A percentile compares a stretch with the other conserved stretches of the same genome.
phyloP scores from a whole-genome alignment of 2,113 vertebrate species.

The Cyphomyrus plagiostoma region DNA sequence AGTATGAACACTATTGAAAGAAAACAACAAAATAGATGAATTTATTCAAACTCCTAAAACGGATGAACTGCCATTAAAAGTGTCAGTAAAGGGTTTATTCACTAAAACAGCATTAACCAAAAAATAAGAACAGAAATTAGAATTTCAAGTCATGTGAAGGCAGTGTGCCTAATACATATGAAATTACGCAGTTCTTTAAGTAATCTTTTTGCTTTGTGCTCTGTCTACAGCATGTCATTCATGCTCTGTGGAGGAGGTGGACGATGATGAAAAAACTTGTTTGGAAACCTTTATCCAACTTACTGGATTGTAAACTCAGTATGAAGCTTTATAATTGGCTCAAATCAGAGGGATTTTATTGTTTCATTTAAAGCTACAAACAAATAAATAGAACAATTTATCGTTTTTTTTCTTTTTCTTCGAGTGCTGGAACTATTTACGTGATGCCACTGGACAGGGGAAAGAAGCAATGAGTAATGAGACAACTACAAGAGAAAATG shows the following conservation, averaged over 20 bases:
- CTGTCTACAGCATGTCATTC: background rate
- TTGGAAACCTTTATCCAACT: background rate
- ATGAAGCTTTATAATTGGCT: slow-evolving; percentile 21
- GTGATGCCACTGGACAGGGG: background rate
- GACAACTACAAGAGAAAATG: background rate
- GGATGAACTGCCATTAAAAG: background rate
- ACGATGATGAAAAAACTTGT: background rate
- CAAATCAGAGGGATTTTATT: slow-evolving; percentile 8
- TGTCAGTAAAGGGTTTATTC: background rate
- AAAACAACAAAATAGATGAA: background rate
- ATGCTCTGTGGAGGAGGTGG: background rate
- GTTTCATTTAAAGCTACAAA: background rate
- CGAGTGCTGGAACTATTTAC: background rate
- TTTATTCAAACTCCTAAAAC: background rate
- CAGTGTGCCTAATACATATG: background rate
- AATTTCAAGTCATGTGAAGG: background rate
- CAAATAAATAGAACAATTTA: background rate
- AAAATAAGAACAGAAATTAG: background rate
- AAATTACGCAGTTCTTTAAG: background rate
- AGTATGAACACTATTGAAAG: background rate
- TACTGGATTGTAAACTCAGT: background rate
- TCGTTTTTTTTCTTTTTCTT: background rate
- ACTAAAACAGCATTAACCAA: background rate
- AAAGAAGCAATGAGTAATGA: background rate
- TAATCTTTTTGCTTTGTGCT: background rate